Conservation (phyloP, 30 jellyfish, hydroid and myxozoan genomes). For the Pseudorhiza aurosa region DNA sequence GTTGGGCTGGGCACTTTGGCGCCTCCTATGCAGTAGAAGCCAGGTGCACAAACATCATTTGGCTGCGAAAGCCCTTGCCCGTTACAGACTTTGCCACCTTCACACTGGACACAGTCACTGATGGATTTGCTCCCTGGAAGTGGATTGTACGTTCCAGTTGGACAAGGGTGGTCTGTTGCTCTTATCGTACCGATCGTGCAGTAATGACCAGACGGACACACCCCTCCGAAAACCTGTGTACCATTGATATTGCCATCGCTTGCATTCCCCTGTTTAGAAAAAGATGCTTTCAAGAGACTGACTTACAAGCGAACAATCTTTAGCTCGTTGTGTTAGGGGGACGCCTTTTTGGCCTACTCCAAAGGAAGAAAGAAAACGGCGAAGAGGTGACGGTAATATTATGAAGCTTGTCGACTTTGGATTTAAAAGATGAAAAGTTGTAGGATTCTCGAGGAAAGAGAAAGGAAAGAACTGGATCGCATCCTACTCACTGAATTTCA, state of each 20-base stretch:
- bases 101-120: slow-evolving; percentile 78
- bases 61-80: slow-evolving; percentile 89
- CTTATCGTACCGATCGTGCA: slow-evolving; percentile 79
- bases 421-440: no score
- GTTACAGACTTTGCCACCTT: slow-evolving; percentile 86
- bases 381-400: no score
- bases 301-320: no score
- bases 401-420: no score
- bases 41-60: slow-evolving; percentile 86
- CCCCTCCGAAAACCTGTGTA: slow-evolving; percentile 85
- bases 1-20: slow-evolving; percentile 75
- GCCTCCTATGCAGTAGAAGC: slow-evolving; percentile 85
- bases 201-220: slow-evolving; percentile 95
- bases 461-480: no score
- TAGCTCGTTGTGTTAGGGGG: no score
- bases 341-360: no score
- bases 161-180: slow-evolving; percentile 86
- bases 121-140: slow-evolving; percentile 66
- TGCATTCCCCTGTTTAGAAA: slow-evolving; percentile 72
- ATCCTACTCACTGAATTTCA: no score
- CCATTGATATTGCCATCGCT: slow-evolving; percentile 68
- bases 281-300: no score
- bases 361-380: no score
- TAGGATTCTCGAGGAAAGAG: no score
- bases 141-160: slow-evolving; percentile 92